These are phyloP conservation scores for Scolopax rusticola DNA, from an alignment of 2,797 vertebrate genomes.

Conservation along the genomic window DNA sequence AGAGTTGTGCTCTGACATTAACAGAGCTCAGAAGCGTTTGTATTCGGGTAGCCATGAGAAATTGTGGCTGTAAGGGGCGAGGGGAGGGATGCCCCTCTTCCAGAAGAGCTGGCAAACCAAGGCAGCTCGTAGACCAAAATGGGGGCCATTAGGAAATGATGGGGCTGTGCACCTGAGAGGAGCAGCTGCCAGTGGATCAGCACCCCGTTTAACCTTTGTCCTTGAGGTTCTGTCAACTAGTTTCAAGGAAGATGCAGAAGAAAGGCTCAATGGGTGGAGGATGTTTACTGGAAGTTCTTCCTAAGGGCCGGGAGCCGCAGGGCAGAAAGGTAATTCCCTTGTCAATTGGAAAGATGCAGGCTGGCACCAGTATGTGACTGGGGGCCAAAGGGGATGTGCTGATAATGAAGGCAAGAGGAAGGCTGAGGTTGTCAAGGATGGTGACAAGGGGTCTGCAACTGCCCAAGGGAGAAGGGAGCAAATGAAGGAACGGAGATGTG, in stretches of 20 bases:
- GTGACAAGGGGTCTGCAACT: neutral
- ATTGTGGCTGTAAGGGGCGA: accelerated
- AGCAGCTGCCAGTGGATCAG: neutral
- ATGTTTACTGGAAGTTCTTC: neutral
- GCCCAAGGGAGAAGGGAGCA: neutral
- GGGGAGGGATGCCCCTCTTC: neutral
- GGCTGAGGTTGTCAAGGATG: neutral
- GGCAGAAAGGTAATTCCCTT: neutral
- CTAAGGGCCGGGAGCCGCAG: neutral
- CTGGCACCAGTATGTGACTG: neutral
- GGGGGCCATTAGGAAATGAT: accelerated
- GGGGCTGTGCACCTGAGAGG: accelerated
- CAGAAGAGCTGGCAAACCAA: neutral
- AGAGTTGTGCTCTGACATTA: neutral
- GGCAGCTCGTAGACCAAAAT: neutral
- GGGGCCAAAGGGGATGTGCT: neutral
- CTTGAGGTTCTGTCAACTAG: neutral
- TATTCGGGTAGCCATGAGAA: neutral
- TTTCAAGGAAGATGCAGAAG: neutral
- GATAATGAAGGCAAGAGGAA: neutral
- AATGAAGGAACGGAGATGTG: neutral
- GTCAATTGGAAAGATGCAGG: neutral
- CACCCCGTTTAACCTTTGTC: neutral
- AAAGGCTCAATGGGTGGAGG: neutral
- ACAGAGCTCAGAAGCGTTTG: neutral